Evolutionary conservation across 2,888 invertebrate species (phyloP).

Genomic region (Cataglyphis cursor): DNA sequence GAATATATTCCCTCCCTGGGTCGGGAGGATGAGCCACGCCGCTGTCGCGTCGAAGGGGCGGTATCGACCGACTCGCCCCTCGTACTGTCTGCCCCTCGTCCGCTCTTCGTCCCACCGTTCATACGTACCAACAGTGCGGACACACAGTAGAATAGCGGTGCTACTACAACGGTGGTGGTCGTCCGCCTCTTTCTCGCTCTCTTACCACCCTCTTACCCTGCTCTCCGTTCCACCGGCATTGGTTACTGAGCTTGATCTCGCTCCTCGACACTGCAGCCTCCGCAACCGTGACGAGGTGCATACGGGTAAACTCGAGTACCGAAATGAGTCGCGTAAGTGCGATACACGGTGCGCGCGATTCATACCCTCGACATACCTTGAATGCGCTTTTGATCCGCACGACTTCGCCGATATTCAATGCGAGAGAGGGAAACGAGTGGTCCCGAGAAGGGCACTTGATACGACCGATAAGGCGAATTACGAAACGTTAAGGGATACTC

Average conservation of each 20-base stretch:
- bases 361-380: conserved; percentile 30
- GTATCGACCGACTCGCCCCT: conserved; percentile 78
- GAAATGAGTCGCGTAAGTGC: conserved; percentile 6
- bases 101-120: conserved; percentile 69
- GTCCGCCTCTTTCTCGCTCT: conserved; percentile 31
- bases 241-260: conserved; percentile 52
- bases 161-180: conserved; percentile 65
- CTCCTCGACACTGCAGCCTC: conserved; percentile 17
- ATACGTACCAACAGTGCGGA: conserved; percentile 73
- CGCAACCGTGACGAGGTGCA: conserved; percentile 23
- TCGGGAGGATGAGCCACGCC: conserved; percentile 66
- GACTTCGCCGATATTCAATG: conserved; percentile 43
- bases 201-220: conserved; percentile 3
- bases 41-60: conserved; percentile 78
- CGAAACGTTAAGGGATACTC: conserved; percentile 15
- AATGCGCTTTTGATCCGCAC: conserved; percentile 46
- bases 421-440: conserved; percentile 30
- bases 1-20: conserved; percentile 32
- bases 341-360: conserved; percentile 19
- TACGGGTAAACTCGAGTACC: conserved; percentile 7
- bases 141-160: conserved; percentile 65
- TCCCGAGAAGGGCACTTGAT: conserved; percentile 43
- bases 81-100: conserved; percentile 70
- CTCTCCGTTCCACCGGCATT: conserved; percentile 33
- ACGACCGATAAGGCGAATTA: conserved; percentile 37